A percentile compares a stretch with the other conserved stretches of the same genome.
phyloP scores from a whole-genome alignment of 2,888 invertebrate species.

The Archips xylosteana region DNA sequence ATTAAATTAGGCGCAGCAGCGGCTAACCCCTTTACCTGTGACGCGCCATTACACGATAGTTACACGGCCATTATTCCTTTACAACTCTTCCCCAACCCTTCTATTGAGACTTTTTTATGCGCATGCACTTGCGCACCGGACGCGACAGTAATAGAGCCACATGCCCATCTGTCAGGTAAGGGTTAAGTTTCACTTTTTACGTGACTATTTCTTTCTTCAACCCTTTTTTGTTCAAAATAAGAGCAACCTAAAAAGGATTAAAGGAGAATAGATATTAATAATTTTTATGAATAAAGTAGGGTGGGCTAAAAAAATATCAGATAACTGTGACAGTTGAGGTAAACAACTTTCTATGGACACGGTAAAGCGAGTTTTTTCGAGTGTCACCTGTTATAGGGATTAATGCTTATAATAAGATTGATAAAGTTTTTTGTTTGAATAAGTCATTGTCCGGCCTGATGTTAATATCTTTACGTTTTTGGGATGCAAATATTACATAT shows the following conservation, averaged over 20 bases:
- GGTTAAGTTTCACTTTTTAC: conserved; percentile 71
- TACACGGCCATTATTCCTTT: conserved; percentile 80
- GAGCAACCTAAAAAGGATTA: conserved; percentile 56
- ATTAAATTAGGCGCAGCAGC: conserved; percentile 42
- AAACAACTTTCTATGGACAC: conserved; percentile 76
- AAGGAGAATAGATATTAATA: conserved; percentile 56
- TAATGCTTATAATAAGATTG: conserved; percentile 21
- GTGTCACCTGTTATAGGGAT: conserved; percentile 70
- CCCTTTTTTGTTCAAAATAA: conserved; percentile 58
- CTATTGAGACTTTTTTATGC: conserved; percentile 73
- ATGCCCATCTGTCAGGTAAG: conserved; percentile 53
- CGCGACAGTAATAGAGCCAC: conserved; percentile 63
- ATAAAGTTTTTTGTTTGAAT: conserved; percentile 7
- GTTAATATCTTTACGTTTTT: too few relatives aligned
- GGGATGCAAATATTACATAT: too few relatives aligned
- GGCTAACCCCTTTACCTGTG: conserved; percentile 74
- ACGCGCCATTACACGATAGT: conserved; percentile 81
- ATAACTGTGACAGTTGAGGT: conserved; percentile 79
- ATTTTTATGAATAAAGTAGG: conserved; percentile 58
- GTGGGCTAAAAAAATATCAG: conserved; percentile 69
- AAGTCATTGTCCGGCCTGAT: background rate
- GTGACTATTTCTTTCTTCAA: conserved; percentile 58
- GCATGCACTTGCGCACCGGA: conserved; percentile 71
- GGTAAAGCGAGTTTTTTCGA: conserved; percentile 66
- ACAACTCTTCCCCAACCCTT: conserved; percentile 79